Base-by-base conservation (phyloP, 2,797 vertebrate species). In the Siniperca scherzeri region DNA sequence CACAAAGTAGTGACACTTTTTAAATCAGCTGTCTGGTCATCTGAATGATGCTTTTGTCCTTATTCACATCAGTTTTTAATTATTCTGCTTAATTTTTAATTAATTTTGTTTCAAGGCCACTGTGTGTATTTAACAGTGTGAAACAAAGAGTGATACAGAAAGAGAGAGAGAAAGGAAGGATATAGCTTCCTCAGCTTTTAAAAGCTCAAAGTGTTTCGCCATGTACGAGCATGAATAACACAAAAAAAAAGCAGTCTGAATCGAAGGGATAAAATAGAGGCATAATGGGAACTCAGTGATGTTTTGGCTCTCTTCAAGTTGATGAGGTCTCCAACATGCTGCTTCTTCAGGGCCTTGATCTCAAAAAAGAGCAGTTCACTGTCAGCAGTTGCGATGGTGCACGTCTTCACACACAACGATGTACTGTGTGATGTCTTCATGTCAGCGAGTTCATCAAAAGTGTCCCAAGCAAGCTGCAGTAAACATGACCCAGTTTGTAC, bases 1-100 rank as follows among this genome's bases (percentile, higher is more conserved):
- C 42, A 74, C 53, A 80, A 86, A 79, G 27, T 53, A 46, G 36
- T 46, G 50, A 2, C 62, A 53, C 40, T 53, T 65, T 80, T 75
- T 84, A 52, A 75, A 88, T 77, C 77, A 77, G 61, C 72, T 64
- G 74, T 76, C 71, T 42, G 17, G 55, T 40, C 74, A 87, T 88
- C 72, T 74, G 82, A 85, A 88, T 77, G 30, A 74, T 88, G 88
- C 74, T 69, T 90, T 90, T 92, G 91, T 90, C 85, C 80, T 77
- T 65, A 53, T 85, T 81, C 57, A 78, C 81, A 87, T 88, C 64
- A 70, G 57, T 82, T 89, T 85, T 90, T 87, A 86, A 91, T 93
- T 92, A 84, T 89, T 83, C 27, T 52, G 22, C 77, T 77, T 74
- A 59, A 84, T 82, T 89, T 91, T 94, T 92, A 94, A 93, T 93